Base-by-base conservation (phyloP, 2,113 vertebrate genomes). In the Corvus cornix region DNA sequence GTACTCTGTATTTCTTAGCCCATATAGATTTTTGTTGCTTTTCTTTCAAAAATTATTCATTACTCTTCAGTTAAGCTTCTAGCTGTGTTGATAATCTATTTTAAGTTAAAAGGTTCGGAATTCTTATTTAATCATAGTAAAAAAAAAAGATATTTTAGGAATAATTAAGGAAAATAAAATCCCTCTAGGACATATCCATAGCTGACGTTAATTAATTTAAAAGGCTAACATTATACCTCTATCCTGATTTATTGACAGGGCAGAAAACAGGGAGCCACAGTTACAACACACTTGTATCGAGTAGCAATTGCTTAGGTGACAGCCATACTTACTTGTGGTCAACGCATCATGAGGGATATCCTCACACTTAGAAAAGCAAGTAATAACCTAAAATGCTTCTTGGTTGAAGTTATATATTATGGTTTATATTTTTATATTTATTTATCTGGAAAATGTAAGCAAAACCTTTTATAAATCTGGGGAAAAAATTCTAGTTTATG, bases 231-330 rank as follows among this genome's bases (percentile, higher is more conserved):
- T 63, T 63, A 10, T 62, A 46, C 78, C 28, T 82, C n/a, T 77
- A 30, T 59, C 43, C 52, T 81, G 27, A 55, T 89, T 16, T 56
- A 28, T 43, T 56, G 44, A 64, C 22, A 81, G 31, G 20, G 58
- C 13, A 72, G 51, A 75, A 89, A 93, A 49, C 28, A 90, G 83
- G 80, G 22, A 89, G 16, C 14, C 51, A 59, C 24, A 66, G 27
- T 55, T 76, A 44, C 4, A 13, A 23, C 46, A 49, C 11, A 60
- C 16, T 80, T 1, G 0, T 62, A 56, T 63, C 0, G 0, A 43
- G 68, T 10, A 59, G 3, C 10, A 74, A 28, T 59, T 56, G 23
- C 13, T 74, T 41, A 52, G 28, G 30, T 62, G 39, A 78, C 22
- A 84, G 28, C 8, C 17, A 37, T 51, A 41, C 3, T 77, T 69